phyloP scores from a whole-genome alignment of 2,113 vertebrate species.

The Ahaetulla prasina region DNA sequence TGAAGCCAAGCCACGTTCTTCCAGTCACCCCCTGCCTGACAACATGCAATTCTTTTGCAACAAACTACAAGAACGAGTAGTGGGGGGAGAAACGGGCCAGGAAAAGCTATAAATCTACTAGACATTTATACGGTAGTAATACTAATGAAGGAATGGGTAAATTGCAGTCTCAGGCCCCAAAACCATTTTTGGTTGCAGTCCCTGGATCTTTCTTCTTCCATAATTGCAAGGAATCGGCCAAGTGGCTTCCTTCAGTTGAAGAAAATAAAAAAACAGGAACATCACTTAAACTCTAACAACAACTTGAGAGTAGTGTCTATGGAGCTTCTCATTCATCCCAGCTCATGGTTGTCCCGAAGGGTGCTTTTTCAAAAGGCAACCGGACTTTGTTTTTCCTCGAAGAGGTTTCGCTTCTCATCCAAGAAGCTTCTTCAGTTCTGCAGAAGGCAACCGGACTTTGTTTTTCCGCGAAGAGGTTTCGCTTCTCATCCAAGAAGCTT shows the following conservation, averaged over 20 bases:
- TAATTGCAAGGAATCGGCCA: neutral
- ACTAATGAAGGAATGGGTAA: neutral
- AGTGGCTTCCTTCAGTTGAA: neutral
- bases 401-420: too few relatives aligned
- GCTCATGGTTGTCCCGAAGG: too few relatives aligned
- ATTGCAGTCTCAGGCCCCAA: neutral
- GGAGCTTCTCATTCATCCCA: too few relatives aligned
- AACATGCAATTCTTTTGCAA: neutral
- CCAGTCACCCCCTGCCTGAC: neutral
- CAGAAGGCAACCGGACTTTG: too few relatives aligned
- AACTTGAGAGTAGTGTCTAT: neutral
- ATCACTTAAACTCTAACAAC: neutral
- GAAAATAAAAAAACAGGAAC: neutral
- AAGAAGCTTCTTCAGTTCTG: too few relatives aligned
- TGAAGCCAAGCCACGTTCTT: slow-evolving; percentile 25
- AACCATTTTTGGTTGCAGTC: neutral
- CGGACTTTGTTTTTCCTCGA: too few relatives aligned
- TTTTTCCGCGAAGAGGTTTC: too few relatives aligned
- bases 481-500: too few relatives aligned
- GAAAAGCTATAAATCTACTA: neutral
- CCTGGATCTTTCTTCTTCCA: neutral
- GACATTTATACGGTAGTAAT: neutral
- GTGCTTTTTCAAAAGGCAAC: too few relatives aligned
- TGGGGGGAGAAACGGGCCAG: neutral
- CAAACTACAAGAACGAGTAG: neutral